Evolutionary conservation across 2,113 vertebrate species (phyloP).

Genomic region (Dasyornis broadbenti): DNA sequence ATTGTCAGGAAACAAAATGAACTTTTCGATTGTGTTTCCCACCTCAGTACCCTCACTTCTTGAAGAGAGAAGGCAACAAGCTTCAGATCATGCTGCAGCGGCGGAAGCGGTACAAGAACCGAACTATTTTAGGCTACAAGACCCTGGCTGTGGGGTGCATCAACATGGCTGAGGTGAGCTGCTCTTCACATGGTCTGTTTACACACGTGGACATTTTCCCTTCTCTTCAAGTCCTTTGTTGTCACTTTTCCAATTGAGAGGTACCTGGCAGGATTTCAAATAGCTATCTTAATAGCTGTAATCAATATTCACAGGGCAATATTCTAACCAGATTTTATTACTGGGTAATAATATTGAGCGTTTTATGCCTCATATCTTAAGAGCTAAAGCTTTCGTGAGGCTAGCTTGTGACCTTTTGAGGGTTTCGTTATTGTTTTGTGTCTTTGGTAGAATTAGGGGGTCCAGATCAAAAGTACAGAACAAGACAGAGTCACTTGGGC

Average conservation of each 20-base stretch:
- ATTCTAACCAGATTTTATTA: not conserved
- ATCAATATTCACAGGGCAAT: not conserved
- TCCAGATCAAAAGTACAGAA: not conserved
- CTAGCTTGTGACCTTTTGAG: not conserved
- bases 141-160: constrained; percentile 87
- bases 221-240: not conserved
- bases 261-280: not conserved
- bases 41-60: constrained; percentile 90
- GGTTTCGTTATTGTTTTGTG: not conserved
- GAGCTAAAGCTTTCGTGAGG: not conserved
- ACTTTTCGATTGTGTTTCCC: not conserved
- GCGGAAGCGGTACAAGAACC: constrained; percentile 91
- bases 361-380: not conserved
- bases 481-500: not conserved
- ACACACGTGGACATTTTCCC: accelerated
- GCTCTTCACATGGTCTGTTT: no score
- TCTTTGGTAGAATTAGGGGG: not conserved
- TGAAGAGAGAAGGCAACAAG: constrained; percentile 94
- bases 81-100: constrained; percentile 94
- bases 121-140: constrained; percentile 94
- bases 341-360: not conserved
- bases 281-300: not conserved
- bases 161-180: constrained; percentile 91
- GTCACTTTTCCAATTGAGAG: not conserved
- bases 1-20: not conserved